Conservation (phyloP, 2,888 invertebrate species). For the Scaptomyza flava region DNA sequence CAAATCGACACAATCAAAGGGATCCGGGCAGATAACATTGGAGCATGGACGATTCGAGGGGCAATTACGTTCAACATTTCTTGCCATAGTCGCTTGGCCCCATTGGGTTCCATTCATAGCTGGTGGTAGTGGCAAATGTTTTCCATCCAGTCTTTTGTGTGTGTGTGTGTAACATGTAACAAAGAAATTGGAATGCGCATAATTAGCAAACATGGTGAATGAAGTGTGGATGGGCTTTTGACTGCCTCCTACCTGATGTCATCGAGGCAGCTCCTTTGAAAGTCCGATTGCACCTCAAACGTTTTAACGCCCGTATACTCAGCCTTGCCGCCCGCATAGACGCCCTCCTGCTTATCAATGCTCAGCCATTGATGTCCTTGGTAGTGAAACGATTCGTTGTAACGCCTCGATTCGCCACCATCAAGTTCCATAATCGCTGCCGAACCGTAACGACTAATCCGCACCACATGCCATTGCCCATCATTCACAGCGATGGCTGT, state of each 20-base stretch:
- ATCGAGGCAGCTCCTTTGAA: constrained; percentile 92
- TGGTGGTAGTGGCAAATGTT: constrained; percentile 96
- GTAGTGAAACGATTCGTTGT: constrained; percentile 95
- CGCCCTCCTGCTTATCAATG: constrained; percentile 96
- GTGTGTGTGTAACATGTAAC: neutral
- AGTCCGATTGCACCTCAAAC: constrained; percentile 96
- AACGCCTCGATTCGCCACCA: constrained; percentile 96
- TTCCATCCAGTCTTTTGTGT: constrained; percentile 91
- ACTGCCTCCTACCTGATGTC: constrained; percentile 85
- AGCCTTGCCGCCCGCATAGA: constrained; percentile 97
- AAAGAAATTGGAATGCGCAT: constrained; percentile 31
- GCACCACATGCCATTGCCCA: constrained; percentile 98
- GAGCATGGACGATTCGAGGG: constrained; percentile 98
- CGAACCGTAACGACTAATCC: constrained; percentile 94
- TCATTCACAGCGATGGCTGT: constrained; percentile 95
- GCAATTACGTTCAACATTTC: constrained; percentile 95
- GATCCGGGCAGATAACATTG: constrained; percentile 96
- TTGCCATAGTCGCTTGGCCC: constrained; percentile 97
- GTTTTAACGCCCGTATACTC: constrained; percentile 97
- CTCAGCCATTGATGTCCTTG: constrained; percentile 95
- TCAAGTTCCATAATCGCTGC: constrained; percentile 96
- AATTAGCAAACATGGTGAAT: constrained; percentile 42
- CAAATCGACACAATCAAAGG: constrained; percentile 97
- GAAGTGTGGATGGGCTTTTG: neutral
- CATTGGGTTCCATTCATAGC: constrained; percentile 97